Evolutionary conservation across 2,888 invertebrate genomes (phyloP).

Genomic region (Cryptocephalus moraei): DNA sequence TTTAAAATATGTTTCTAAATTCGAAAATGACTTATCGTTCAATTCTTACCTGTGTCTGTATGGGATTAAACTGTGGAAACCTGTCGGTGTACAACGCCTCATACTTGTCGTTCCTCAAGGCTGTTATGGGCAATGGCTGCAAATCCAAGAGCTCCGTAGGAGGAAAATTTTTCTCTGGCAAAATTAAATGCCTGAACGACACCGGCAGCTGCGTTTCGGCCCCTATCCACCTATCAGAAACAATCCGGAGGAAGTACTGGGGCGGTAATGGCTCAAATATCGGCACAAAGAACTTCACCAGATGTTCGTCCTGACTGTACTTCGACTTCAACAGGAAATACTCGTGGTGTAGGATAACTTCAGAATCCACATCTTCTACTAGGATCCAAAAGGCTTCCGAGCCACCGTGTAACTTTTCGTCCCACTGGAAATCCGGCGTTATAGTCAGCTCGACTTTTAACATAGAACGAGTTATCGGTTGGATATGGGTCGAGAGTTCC

Average conservation of each 20-base stretch:
- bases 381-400: conserved; percentile 84
- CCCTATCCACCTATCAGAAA: conserved; percentile 88
- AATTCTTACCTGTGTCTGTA: conserved; percentile 98
- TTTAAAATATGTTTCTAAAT: too few relatives aligned
- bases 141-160: conserved; percentile 95
- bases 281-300: conserved; percentile 95
- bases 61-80: conserved; percentile 94
- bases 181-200: conserved; percentile 88
- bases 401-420: conserved; percentile 79
- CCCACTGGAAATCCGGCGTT: conserved; percentile 99
- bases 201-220: conserved; percentile 94
- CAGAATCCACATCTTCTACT: conserved; percentile 80
- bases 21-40: too few relatives aligned
- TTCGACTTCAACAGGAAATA: conserved; percentile 87
- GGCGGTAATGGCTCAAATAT: conserved; percentile 98
- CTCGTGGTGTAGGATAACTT: conserved; percentile 90
- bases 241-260: conserved; percentile 89
- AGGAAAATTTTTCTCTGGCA: conserved; percentile 97
- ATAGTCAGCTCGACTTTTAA: conserved; percentile 92
- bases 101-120: conserved; percentile 76
- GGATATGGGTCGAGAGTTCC: conserved; percentile 92
- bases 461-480: conserved; percentile 91
- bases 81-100: conserved; percentile 77
- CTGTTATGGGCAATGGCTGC: conserved; percentile 91
- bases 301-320: conserved; percentile 89